These are phyloP conservation scores for Pyrgilauda ruficollis DNA, from an alignment of 2,113 vertebrate genomes.

Conservation along the genomic window DNA sequence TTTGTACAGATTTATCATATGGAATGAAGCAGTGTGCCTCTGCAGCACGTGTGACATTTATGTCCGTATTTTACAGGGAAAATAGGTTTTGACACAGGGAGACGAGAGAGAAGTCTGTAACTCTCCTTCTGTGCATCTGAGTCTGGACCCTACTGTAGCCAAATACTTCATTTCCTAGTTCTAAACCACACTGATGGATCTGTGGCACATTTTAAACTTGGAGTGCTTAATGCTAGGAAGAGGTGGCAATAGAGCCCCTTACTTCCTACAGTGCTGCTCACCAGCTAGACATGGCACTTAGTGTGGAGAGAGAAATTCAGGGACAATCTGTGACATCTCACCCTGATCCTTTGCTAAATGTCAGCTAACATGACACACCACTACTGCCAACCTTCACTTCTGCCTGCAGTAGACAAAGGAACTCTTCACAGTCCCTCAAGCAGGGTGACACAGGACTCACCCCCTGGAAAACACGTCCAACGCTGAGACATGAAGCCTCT, in stretches of 20 bases:
- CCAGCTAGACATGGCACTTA: neutral
- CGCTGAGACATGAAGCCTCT: constrained; percentile 84
- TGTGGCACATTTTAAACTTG: neutral
- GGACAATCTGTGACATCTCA: neutral
- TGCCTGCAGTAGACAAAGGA: neutral
- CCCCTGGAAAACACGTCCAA: constrained; percentile 85
- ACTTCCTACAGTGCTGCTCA: neutral
- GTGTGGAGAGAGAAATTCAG: neutral
- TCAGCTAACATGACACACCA: neutral
- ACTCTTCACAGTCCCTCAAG: neutral
- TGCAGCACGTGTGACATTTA: neutral
- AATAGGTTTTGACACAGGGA: neutral
- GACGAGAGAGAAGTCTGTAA: neutral
- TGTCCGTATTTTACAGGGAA: neutral
- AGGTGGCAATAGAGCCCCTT: neutral
- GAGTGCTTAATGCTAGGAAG: neutral
- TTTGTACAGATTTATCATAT: neutral
- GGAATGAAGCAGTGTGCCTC: neutral
- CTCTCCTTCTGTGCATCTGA: neutral
- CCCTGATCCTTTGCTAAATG: neutral
- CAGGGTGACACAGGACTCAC: constrained; percentile 69
- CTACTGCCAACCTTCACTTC: neutral
- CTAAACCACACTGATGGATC: neutral
- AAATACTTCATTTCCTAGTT: neutral
- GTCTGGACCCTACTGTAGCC: neutral